Percentiles rank a stretch among this genome's conserved stretches.
These are phyloP conservation scores for Actenoides hombroni DNA, from an alignment of 2,113 vertebrate genomes.

Conservation along the genomic window DNA sequence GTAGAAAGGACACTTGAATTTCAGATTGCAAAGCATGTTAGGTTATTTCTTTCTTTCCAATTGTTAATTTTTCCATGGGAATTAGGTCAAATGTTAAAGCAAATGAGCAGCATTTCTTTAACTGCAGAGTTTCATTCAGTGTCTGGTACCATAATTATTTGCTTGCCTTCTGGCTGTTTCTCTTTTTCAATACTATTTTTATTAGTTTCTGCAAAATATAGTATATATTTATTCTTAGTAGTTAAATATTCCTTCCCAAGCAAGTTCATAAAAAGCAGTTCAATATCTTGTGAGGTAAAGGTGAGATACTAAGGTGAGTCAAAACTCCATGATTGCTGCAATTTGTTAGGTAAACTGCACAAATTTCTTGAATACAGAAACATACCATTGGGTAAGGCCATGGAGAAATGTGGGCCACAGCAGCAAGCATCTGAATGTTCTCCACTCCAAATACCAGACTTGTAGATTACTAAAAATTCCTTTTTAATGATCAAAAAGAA, in stretches of 20 bases:
- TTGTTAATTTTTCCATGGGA: neutral
- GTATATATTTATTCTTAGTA: neutral
- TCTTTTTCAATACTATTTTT: neutral
- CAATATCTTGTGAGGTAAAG: neutral
- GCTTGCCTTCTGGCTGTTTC: neutral
- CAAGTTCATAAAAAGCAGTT: neutral
- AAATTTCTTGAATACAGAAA: neutral
- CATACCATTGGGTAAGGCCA: neutral
- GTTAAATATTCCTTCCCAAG: neutral
- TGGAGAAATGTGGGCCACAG: neutral
- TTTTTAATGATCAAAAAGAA: neutral
- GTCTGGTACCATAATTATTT: neutral
- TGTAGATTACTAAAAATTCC: neutral
- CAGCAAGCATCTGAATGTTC: neutral
- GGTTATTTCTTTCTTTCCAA: neutral
- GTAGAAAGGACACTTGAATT: neutral
- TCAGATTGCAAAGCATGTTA: neutral
- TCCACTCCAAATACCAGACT: neutral
- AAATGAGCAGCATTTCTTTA: neutral
- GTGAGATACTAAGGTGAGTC: neutral
- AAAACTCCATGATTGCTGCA: neutral
- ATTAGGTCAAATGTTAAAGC: neutral
- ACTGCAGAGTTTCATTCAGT: neutral
- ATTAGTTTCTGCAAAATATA: neutral
- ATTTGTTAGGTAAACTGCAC: neutral